These are phyloP conservation scores for Tachina lurida DNA, from an alignment of 2,888 invertebrate species.

Conservation along the genomic window DNA sequence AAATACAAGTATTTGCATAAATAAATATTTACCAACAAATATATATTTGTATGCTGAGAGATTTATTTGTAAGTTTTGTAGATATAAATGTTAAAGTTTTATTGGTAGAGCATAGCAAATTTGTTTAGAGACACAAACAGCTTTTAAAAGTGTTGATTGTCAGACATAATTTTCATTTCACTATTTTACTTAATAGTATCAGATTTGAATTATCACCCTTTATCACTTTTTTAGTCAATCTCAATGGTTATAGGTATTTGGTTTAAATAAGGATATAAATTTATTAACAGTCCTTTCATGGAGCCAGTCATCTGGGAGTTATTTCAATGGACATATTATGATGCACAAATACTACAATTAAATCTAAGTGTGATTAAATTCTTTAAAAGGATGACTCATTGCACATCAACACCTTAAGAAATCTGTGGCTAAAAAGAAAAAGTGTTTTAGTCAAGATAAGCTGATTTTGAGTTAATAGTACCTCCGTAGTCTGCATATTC, in stretches of 20 bases:
- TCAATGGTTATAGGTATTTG: not conserved
- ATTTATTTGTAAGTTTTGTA: constrained; percentile 7
- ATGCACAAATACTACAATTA: constrained; percentile 46
- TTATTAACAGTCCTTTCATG: not conserved
- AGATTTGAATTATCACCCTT: constrained; percentile 13
- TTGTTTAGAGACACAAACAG: not conserved
- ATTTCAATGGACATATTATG: constrained; percentile 56
- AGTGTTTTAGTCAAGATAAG: no score
- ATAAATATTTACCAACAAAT: constrained; percentile 25
- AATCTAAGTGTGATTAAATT: not conserved
- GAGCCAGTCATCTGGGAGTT: constrained; percentile 20
- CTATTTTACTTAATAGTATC: not conserved
- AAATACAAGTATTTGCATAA: constrained; percentile 49
- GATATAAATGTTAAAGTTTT: not conserved
- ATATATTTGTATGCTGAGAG: constrained; percentile 25
- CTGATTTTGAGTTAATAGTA: no score
- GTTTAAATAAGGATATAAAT: not conserved
- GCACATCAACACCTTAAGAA: not conserved
- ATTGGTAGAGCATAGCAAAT: not conserved
- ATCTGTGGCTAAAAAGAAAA: no score
- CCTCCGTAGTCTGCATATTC: no score
- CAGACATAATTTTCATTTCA: not conserved
- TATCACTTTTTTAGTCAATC: not conserved
- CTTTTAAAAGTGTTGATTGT: constrained; percentile 27
- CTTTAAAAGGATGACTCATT: not conserved